Evolutionary conservation across 2,797 vertebrate genomes (phyloP).

Genomic region (Nyctibius grandis): DNA sequence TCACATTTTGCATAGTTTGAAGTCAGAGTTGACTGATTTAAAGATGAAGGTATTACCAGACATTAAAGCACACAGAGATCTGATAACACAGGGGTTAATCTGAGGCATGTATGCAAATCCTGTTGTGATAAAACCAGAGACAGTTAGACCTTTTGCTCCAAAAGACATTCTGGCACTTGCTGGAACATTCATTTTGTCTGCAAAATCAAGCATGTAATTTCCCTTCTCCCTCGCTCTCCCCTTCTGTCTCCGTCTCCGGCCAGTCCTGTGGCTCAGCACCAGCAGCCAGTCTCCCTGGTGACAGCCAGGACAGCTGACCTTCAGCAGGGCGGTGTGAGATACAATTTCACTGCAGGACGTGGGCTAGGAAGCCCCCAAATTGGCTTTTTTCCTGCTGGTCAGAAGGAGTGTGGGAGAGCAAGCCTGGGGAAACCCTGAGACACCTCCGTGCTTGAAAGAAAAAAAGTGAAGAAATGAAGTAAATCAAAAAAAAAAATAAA

Average conservation of each 20-base stretch:
- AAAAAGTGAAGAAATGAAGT: background rate
- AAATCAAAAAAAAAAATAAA: background rate
- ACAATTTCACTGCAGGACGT: accelerated
- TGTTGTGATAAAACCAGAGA: background rate
- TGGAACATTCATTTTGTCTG: background rate
- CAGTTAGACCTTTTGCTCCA: background rate
- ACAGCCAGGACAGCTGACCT: background rate
- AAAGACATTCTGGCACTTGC: background rate
- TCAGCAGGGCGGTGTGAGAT: background rate
- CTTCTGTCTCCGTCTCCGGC: background rate
- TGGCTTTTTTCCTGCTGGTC: background rate
- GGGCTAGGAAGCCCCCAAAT: background rate
- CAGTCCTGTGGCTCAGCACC: background rate
- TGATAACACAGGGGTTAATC: conserved; percentile 24
- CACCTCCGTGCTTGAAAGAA: background rate
- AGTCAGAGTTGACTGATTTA: background rate
- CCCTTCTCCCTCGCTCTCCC: background rate
- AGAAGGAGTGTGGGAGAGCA: background rate
- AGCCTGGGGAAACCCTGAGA: background rate
- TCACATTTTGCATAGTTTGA: background rate
- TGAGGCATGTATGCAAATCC: background rate
- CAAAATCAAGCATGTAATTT: conserved; percentile 55
- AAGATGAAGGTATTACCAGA: background rate
- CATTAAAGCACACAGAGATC: background rate
- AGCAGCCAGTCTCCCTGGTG: background rate